Base-by-base conservation (phyloP, 1,140 invertebrate genomes). In the Paralvinella palmiformis region DNA sequence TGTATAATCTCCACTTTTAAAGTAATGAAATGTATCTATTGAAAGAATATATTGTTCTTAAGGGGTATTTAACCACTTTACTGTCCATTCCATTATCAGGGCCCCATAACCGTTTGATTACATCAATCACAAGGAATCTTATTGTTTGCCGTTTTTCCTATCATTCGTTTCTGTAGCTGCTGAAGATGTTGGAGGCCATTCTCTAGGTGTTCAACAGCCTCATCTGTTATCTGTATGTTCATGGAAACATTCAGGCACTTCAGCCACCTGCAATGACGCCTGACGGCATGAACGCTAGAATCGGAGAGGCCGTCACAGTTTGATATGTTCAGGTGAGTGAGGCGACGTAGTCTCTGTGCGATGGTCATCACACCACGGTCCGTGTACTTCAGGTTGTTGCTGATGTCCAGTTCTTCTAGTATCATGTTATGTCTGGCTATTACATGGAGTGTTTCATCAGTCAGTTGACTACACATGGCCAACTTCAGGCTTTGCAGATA, bases 281-380 rank as follows among this genome's bases (percentile, higher is more conserved):
- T 79, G 44, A 89, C 82, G 24, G 83, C 81, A 61, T 85, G 80
- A 20, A 89, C 75, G 36, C 83, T 82, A 63, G 82, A 81, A 72
- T 89, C 85, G 0, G 87, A 89, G 20, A 89, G 69, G 68, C 85
- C 83, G 67, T 84, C 85, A 75, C 88, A 89, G 53, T 84, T 85
- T 81, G 88, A 83, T 3, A 89, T 76, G 74, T 88, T 81, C 27
- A 89, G 75, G 62, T 83, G 79, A 50, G 85, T 84, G 13, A 90
- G 73, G 68, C 88, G 83, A 5, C 78, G 78, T 17, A 88, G 75
- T 50, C 81, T 82, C 59, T 80, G 82, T 1, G 84, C 82, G 31
- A 89, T 75, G 62, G 82, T 79, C 62, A 82, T 77, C 24, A 89
- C 82, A 44, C 84, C 85, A 66, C 84, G 81, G 76, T 90, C 88